Conservation (phyloP, 2,888 invertebrate species). For the Incurvaria masculella region DNA sequence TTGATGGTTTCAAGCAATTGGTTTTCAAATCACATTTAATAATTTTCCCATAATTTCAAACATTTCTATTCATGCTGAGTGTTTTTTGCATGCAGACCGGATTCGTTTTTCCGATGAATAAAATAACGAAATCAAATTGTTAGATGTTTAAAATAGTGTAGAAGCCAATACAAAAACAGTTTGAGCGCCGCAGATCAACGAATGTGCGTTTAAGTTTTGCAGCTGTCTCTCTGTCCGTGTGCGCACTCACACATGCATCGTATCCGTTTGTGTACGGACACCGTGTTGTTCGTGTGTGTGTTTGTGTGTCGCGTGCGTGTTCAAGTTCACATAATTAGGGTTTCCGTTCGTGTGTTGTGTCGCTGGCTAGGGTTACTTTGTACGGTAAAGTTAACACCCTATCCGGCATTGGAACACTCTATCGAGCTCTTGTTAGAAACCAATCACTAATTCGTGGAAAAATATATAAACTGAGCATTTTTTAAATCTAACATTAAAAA, state of each 20-base stretch:
- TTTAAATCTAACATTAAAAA: too few species aligned
- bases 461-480: too few species aligned
- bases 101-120: background rate
- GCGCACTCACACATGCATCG: slow-evolving; percentile 20
- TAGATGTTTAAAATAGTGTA: background rate
- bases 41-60: too few species aligned
- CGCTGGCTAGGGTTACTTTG: too few species aligned
- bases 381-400: too few species aligned
- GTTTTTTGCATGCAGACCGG: background rate
- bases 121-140: background rate
- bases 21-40: too few species aligned
- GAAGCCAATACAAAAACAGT: slow-evolving; percentile 23
- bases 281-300: background rate
- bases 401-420: too few species aligned
- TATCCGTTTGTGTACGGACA: slow-evolving; percentile 6
- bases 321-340: background rate
- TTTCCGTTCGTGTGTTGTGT: too few species aligned
- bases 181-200: slow-evolving; percentile 33
- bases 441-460: too few species aligned
- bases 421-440: too few species aligned
- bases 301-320: slow-evolving; percentile 1
- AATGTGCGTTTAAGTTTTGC: slow-evolving; percentile 39
- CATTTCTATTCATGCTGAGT: too few species aligned
- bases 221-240: slow-evolving; percentile 41
- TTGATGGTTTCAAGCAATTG: too few species aligned